Evolutionary conservation across 1,140 invertebrate species (phyloP).

Genomic region (Drosophila triauraria): DNA sequence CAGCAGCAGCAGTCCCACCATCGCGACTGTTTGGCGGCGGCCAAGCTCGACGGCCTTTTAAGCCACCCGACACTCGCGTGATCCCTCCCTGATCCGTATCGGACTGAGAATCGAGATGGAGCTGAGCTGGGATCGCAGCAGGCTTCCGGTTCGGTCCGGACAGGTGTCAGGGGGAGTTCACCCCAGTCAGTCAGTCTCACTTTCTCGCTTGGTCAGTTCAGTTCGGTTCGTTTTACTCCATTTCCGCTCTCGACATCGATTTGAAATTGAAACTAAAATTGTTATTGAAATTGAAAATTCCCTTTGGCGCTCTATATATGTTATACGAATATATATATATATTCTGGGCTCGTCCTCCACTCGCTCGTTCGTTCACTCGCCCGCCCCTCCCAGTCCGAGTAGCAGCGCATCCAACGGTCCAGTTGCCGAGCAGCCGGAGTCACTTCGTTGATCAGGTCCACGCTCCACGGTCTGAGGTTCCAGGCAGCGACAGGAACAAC

Average conservation of each 20-base stretch:
- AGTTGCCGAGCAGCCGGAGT: too few relatives aligned
- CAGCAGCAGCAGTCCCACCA: constrained; percentile 27
- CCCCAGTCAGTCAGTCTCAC: constrained; percentile 37
- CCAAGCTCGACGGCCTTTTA: constrained; percentile 28
- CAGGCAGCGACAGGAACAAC: background rate
- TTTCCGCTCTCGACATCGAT: constrained; percentile 20
- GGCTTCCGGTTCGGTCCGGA: constrained; percentile 13
- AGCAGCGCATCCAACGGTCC: too few relatives aligned
- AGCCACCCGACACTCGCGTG: constrained; percentile 15
- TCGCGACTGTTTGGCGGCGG: constrained; percentile 14
- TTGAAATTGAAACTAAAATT: constrained; percentile 18
- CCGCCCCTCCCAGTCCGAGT: too few relatives aligned
- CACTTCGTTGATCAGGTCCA: too few relatives aligned
- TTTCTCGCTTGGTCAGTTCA: constrained; percentile 28
- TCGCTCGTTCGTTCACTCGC: too few relatives aligned
- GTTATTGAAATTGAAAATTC: background rate
- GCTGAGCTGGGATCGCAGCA: constrained; percentile 4
- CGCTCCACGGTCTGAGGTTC: too few relatives aligned
- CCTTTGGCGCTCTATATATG: background rate
- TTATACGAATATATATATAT: too few relatives aligned
- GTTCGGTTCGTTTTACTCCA: constrained; percentile 29
- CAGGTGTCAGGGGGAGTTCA: background rate
- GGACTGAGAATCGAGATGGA: background rate
- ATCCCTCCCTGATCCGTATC: background rate
- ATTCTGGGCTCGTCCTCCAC: background rate